Evolutionary conservation across 2,113 vertebrate species (phyloP).

Genomic region (Mola mola): DNA sequence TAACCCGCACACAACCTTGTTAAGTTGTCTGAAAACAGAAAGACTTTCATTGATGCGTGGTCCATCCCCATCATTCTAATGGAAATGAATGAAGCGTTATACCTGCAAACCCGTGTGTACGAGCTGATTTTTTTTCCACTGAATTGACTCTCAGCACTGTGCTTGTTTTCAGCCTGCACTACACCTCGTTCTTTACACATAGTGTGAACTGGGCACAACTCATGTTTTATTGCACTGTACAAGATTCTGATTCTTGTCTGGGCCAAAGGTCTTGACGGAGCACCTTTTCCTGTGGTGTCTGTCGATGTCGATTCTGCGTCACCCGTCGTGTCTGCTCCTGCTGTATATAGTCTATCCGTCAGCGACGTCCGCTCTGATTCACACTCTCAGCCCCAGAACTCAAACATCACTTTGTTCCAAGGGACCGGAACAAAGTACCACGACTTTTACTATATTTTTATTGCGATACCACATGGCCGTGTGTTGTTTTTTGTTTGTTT

Average conservation of each 20-base stretch:
- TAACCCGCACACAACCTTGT: too few species aligned
- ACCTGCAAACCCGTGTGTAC: too few species aligned
- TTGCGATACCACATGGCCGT: not conserved
- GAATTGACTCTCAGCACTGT: not conserved
- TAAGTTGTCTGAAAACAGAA: too few species aligned
- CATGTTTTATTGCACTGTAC: conserved; percentile 9
- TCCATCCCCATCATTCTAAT: too few species aligned
- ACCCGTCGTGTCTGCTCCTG: conserved; percentile 16
- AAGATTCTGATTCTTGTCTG: conserved; percentile 28
- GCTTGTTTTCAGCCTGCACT: not conserved
- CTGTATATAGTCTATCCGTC: conserved; percentile 49
- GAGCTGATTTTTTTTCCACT: too few species aligned
- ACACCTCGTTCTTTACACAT: not conserved
- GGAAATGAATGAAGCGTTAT: too few species aligned
- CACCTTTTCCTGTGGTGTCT: conserved; percentile 50
- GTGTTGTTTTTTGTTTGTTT: not conserved
- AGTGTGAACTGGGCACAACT: conserved; percentile 34
- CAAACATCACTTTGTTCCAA: conserved; percentile 17
- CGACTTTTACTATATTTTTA: conserved; percentile 1
- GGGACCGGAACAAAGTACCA: not conserved
- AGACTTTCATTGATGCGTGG: too few species aligned
- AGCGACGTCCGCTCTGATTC: conserved; percentile 32
- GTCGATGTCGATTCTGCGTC: conserved; percentile 46
- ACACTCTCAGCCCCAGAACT: not conserved
- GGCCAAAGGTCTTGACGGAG: conserved; percentile 48